A percentile compares a stretch with the other conserved stretches of the same genome.
Evolutionary conservation across 2,888 invertebrate genomes (phyloP).

Genomic region (Endotricha flammealis): DNA sequence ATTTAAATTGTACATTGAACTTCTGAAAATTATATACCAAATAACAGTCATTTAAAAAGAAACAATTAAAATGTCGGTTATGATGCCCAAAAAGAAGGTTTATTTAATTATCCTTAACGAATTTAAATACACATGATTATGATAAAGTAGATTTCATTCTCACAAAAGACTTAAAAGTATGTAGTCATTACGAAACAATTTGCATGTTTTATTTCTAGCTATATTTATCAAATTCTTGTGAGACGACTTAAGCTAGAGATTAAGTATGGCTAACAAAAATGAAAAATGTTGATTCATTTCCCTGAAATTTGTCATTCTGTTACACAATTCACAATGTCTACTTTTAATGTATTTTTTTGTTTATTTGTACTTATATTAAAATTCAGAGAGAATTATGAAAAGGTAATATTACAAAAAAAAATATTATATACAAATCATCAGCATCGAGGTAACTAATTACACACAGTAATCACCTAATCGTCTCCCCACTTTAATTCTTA

Average conservation of each 20-base stretch:
- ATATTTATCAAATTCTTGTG: not conserved
- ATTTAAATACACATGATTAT: too few relatives aligned
- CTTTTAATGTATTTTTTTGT: not conserved
- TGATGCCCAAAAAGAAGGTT: too few relatives aligned
- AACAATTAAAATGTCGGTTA: too few relatives aligned
- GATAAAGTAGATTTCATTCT: too few relatives aligned
- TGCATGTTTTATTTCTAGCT: constrained; percentile 16
- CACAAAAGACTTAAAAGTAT: too few relatives aligned
- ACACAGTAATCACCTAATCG: constrained; percentile 6
- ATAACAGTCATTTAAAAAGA: too few relatives aligned
- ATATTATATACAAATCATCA: too few relatives aligned
- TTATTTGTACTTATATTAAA: too few relatives aligned
- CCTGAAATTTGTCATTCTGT: constrained; percentile 13
- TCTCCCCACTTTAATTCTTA: constrained; percentile 4
- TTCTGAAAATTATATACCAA: too few relatives aligned
- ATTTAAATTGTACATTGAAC: not conserved
- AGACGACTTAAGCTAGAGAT: not conserved
- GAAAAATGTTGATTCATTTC: constrained; percentile 13
- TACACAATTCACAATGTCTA: not conserved
- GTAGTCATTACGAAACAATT: not conserved
- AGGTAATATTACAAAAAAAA: too few relatives aligned
- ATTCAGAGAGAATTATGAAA: too few relatives aligned
- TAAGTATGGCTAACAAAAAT: constrained; percentile 10
- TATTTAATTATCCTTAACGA: too few relatives aligned
- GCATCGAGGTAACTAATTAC: not conserved